Evolutionary conservation across 2,888 invertebrate genomes (phyloP), one percentile per base, ranked within the genome.

Genomic region (Clostera curtula): DNA sequence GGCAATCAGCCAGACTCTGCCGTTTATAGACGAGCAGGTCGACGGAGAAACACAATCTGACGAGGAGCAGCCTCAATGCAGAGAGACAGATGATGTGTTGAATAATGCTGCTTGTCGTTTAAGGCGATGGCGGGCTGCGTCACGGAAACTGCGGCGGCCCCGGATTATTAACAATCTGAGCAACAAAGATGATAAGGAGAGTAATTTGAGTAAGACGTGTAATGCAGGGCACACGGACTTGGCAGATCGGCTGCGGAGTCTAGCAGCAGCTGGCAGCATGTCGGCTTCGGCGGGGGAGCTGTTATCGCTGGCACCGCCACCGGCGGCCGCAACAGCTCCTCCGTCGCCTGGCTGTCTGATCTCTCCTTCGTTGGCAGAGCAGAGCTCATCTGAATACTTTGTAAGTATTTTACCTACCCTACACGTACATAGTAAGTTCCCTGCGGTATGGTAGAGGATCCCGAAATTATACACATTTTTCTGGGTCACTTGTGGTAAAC

Each of bases 61-160:
- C 19, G 79, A 66, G 23, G 82, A 80, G 31, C 65, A 54, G 16
- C 49, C 53, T 23, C 59, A 49, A 24, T 47, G 40, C 25, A 68
- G 64, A 7, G 80, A 71, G 13, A 70, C 80, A 0, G 73, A 75
- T 5, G 79, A 75, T 35, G 70, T 74, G 32, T 47, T 74, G 18
- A 77, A 74, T 49, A 83, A 76, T 41, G 80, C 79, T 2, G 84
- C 79, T 16, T 79, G 85, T 41, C 71, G 85, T 28, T 59, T 86
- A 50, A 71, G 80, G 37, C 59, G 83, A 23, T 83, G 86, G 69
- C 77, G 84, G 17, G 85, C 85, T 22, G 76, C 85, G 2, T 77
- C 86, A 8, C 65, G 86, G 23, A 82, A 85, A 46, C 63, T 86
- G 16, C 74, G 82, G 1, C 76, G 66, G 43, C 86, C 63, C 40